These are phyloP conservation scores for Diadumene lineata DNA, from an alignment of 92 coral and sea anemone genomes.

Conservation along the genomic window DNA sequence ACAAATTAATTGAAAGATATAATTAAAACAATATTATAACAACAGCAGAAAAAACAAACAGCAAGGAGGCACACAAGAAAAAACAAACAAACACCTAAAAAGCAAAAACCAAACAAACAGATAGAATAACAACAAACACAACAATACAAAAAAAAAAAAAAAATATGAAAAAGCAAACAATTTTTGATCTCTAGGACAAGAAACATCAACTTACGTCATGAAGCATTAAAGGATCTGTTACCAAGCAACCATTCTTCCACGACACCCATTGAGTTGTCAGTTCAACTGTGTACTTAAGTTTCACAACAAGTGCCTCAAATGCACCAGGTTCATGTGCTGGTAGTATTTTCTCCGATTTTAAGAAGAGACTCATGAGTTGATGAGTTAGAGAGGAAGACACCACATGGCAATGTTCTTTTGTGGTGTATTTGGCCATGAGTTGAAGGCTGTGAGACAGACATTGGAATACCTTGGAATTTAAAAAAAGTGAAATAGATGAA, in stretches of 20 bases:
- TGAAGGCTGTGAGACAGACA: constrained; percentile 60
- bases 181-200: no score
- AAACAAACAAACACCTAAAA: no score
- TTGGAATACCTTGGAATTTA: constrained; percentile 57
- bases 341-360: constrained; percentile 21
- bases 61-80: no score
- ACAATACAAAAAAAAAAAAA: no score
- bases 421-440: constrained; percentile 72
- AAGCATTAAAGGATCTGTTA: constrained; percentile 57
- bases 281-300: constrained; percentile 45
- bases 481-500: background rate
- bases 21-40: no score
- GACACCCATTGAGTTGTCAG: constrained; percentile 68
- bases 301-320: constrained; percentile 28
- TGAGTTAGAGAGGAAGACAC: constrained; percentile 52
- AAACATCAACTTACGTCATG: constrained; percentile 60
- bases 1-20: no score
- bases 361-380: constrained; percentile 50
- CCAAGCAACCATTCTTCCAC: constrained; percentile 68
- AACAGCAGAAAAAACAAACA: no score
- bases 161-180: no score
- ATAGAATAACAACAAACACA: no score
- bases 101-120: no score
- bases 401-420: constrained; percentile 64
- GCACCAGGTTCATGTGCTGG: constrained; percentile 19